phyloP scores from a whole-genome alignment of 2,888 invertebrate species.

The Heliconius cydno region DNA sequence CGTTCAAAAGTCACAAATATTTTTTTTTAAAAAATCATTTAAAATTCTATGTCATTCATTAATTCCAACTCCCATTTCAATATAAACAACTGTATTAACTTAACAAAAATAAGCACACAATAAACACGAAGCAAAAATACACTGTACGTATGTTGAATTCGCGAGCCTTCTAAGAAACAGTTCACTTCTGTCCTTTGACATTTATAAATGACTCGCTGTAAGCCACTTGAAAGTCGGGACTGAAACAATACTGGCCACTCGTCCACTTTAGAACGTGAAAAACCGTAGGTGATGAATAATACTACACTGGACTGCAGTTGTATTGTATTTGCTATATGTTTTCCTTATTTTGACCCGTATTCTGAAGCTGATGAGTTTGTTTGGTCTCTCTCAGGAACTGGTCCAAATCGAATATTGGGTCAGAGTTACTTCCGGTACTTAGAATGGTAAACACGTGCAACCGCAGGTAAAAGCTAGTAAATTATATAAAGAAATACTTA shows the following conservation, averaged over 20 bases:
- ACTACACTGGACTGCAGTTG: background rate
- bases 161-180: constrained; percentile 28
- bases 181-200: constrained; percentile 32
- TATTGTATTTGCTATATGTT: background rate
- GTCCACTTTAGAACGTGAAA: constrained; percentile 24
- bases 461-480: no score
- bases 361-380: no score
- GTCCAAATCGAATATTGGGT: no score
- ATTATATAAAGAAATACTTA: no score
- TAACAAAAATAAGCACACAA: constrained; percentile 9
- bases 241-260: constrained; percentile 37
- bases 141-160: background rate
- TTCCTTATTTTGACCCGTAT: background rate
- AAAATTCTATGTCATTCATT: background rate
- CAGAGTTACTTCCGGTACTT: no score
- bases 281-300: constrained; percentile 23
- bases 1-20: background rate
- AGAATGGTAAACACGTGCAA: no score
- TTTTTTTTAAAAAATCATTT: background rate
- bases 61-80: background rate
- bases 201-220: constrained; percentile 35
- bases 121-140: background rate
- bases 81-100: background rate
- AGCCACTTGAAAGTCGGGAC: constrained; percentile 35
- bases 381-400: no score